phyloP scores from a whole-genome alignment of 2,888 invertebrate species.

The Dryocosmus kuriphilus region DNA sequence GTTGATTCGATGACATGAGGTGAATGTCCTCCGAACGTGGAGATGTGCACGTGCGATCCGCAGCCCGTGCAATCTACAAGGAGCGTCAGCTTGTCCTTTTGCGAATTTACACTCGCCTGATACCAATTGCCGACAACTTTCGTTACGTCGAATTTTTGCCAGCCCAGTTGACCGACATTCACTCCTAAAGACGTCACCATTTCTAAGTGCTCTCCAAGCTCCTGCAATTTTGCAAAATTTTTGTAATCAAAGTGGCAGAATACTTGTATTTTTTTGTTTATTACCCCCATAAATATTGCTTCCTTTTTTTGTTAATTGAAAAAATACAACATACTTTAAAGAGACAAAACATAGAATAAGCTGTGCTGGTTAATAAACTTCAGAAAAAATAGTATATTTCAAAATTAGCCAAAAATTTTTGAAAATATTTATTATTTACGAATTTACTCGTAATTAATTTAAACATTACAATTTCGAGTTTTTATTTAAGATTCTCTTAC shows the following conservation, averaged over 20 bases:
- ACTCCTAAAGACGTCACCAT: slow-evolving; percentile 77
- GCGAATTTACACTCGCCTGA: slow-evolving; percentile 67
- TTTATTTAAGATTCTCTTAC: too few species aligned
- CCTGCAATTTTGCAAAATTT: slow-evolving; percentile 60
- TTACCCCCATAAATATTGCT: too few species aligned
- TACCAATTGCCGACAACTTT: slow-evolving; percentile 88
- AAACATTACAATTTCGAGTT: too few species aligned
- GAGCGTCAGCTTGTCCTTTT: slow-evolving; percentile 84
- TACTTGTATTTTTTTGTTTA: background rate
- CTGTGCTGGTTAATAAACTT: too few species aligned
- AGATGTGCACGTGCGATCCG: slow-evolving; percentile 85
- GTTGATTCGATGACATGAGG: slow-evolving; percentile 74
- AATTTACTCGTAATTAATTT: too few species aligned
- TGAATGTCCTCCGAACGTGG: slow-evolving; percentile 76
- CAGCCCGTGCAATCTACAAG: slow-evolving; percentile 93
- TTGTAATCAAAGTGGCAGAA: background rate
- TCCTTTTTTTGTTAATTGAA: too few species aligned
- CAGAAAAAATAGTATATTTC: too few species aligned
- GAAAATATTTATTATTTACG: too few species aligned
- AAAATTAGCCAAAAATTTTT: too few species aligned
- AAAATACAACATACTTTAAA: too few species aligned
- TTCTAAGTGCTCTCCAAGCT: slow-evolving; percentile 73
- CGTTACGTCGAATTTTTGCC: slow-evolving; percentile 93
- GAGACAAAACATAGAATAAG: too few species aligned
- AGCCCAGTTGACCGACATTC: slow-evolving; percentile 85